These are phyloP conservation scores for Drosophila mayri DNA, from an alignment of 1,140 invertebrate genomes.

Conservation along the genomic window DNA sequence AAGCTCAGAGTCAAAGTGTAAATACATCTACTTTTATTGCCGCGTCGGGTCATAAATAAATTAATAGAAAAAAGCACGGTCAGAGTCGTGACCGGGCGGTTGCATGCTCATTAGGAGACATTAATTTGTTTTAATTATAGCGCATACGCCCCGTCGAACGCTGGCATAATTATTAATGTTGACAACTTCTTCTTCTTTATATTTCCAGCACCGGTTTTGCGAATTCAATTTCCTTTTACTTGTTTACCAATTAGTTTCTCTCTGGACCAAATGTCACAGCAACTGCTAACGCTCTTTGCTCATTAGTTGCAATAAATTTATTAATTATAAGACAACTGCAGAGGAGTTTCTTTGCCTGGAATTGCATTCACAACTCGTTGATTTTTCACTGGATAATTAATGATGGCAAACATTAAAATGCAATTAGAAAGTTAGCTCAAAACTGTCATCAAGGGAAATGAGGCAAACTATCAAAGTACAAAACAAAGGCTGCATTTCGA, in stretches of 20 bases:
- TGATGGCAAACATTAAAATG: constrained; percentile 10
- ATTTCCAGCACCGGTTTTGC: not conserved
- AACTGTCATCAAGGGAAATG: not conserved
- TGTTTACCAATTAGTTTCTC: constrained; percentile 28
- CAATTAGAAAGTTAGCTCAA: constrained; percentile 11
- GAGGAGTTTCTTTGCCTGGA: not conserved
- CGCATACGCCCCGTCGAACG: constrained; percentile 36
- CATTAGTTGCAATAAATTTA: constrained; percentile 30
- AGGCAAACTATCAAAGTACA: not conserved
- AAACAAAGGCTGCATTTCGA: not conserved
- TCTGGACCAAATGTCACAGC: not conserved
- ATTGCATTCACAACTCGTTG: not conserved
- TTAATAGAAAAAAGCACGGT: constrained; percentile 37
- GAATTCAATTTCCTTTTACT: constrained; percentile 12
- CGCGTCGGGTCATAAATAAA: constrained; percentile 57
- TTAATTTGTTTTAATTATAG: constrained; percentile 68
- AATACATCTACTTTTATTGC: constrained; percentile 21
- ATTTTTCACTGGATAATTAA: constrained; percentile 5
- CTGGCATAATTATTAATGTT: constrained; percentile 50
- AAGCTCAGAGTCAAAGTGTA: constrained; percentile 8
- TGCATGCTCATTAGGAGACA: constrained; percentile 53
- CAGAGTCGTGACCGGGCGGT: not conserved
- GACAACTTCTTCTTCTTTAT: not conserved
- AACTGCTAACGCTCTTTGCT: constrained; percentile 1
- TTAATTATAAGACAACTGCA: not conserved